These are phyloP conservation scores for Zelleria hepariella DNA, from an alignment of 2,888 invertebrate genomes.

Conservation along the genomic window DNA sequence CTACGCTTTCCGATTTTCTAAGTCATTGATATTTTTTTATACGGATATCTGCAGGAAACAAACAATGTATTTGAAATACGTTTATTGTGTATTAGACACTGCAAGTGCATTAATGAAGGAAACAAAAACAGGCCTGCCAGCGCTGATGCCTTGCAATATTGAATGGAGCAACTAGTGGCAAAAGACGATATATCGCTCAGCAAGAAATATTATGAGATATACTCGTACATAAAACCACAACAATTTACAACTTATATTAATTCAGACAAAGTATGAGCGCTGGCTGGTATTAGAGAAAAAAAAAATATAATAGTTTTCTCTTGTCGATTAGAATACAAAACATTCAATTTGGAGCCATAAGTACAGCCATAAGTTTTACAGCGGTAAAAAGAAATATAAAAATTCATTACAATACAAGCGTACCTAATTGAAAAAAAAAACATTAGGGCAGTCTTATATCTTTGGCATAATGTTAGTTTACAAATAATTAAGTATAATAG, in stretches of 20 bases:
- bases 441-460: not conserved
- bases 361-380: too few species aligned
- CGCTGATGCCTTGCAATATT: not conserved
- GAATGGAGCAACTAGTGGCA: not conserved
- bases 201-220: too few species aligned
- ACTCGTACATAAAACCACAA: too few species aligned
- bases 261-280: too few species aligned
- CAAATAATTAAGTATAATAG: not conserved
- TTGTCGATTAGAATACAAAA: too few species aligned
- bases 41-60: not conserved
- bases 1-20: too few species aligned
- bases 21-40: too few species aligned
- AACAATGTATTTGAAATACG: not conserved
- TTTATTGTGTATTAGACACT: not conserved
- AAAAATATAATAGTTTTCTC: too few species aligned
- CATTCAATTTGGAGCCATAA: too few species aligned
- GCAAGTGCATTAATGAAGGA: not conserved
- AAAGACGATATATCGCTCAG: not conserved
- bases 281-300: too few species aligned
- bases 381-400: too few species aligned
- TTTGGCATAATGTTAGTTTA: not conserved
- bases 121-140: not conserved
- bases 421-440: not conserved
- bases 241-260: too few species aligned
- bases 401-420: not conserved